Evolutionary conservation across 2,888 invertebrate genomes (phyloP).

Genomic region (Eristalinus aeneus): DNA sequence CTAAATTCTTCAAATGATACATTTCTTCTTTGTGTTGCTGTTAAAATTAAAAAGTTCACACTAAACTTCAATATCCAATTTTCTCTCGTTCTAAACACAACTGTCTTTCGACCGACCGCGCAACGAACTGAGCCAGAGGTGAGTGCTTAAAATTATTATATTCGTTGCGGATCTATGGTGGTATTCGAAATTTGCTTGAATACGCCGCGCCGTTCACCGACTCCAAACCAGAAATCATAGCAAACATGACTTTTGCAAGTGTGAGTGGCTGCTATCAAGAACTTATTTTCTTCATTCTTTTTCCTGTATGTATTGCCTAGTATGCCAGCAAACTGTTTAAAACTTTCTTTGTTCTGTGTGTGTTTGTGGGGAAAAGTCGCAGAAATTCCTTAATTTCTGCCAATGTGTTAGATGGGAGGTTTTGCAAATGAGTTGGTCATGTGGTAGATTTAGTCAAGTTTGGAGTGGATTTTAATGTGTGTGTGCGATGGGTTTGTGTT

Average conservation of each 20-base stretch:
- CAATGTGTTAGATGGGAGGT: background rate
- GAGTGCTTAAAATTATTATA: constrained; percentile 59
- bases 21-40: constrained; percentile 79
- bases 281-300: background rate
- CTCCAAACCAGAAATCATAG: background rate
- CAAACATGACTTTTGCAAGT: background rate
- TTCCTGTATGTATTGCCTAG: background rate
- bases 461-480: too few species aligned
- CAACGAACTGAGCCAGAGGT: constrained; percentile 60
- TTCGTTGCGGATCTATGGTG: constrained; percentile 14
- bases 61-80: constrained; percentile 16
- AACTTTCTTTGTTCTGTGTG: background rate
- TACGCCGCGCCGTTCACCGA: background rate
- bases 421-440: background rate
- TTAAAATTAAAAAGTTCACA: constrained; percentile 16
- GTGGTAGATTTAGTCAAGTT: background rate
- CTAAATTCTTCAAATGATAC: constrained; percentile 88
- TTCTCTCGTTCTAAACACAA: constrained; percentile 49
- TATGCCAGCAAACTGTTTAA: background rate
- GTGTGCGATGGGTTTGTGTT: background rate
- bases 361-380: background rate
- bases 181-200: constrained; percentile 24
- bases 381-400: background rate
- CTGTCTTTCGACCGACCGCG: constrained; percentile 57
- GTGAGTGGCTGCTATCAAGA: background rate